Percentiles rank a stretch among this genome's conserved stretches.
phyloP scores from a whole-genome alignment of 2,113 vertebrate genomes.

The Sinocyclocheilus maitianheensis region DNA sequence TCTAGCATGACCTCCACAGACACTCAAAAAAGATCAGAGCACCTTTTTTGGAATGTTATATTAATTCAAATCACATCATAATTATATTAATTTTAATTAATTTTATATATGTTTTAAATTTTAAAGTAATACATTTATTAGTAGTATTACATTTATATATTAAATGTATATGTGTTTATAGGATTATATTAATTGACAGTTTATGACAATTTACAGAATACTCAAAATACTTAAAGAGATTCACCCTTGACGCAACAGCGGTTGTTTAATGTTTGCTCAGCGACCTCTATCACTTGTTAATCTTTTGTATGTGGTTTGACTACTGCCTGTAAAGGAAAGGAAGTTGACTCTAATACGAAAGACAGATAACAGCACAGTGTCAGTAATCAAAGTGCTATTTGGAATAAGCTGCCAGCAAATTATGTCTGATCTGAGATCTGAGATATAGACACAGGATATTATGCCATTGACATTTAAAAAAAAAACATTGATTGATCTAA shows the following conservation, averaged over 20 bases:
- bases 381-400: background rate
- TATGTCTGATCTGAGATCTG: background rate
- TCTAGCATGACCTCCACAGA: background rate
- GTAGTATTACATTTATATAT: background rate
- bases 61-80: background rate
- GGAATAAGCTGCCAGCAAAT: background rate
- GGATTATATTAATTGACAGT: background rate
- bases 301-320: constrained; percentile 14
- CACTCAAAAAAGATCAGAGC: background rate
- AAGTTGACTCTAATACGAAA: background rate
- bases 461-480: background rate
- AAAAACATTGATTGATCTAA: background rate
- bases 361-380: background rate
- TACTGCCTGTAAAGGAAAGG: constrained; percentile 3
- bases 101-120: background rate
- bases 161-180: too few species aligned
- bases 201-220: background rate
- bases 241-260: background rate
- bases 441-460: background rate
- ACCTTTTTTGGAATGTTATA: background rate
- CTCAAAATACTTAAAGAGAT: background rate
- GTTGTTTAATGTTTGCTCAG: constrained; percentile 12
- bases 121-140: background rate
- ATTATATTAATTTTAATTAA: background rate
- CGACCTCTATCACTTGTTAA: background rate